Evolutionary conservation across 2,888 invertebrate species (phyloP).

Genomic region (Cynaeus angustus): DNA sequence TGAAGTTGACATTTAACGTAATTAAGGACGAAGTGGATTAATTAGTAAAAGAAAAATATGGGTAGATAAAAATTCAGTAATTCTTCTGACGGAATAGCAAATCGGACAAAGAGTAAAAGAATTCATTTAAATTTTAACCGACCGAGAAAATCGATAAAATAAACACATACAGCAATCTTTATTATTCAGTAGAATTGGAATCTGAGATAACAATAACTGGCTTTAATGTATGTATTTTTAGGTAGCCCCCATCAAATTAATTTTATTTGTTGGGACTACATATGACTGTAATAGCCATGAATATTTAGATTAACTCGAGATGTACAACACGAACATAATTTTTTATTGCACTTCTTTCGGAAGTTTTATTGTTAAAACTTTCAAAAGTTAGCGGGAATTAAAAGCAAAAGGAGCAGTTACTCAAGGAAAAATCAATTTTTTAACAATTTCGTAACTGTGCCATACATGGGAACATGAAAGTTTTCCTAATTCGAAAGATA

Average conservation of each 20-base stretch:
- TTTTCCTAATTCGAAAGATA: too few relatives aligned
- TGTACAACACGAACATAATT: constrained; percentile 15
- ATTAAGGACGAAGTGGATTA: constrained; percentile 33
- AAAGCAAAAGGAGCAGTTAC: too few relatives aligned
- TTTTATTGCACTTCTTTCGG: constrained; percentile 33
- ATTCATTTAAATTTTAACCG: constrained; percentile 1
- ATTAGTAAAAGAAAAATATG: constrained; percentile 33
- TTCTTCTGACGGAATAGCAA: constrained; percentile 1
- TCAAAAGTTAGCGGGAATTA: too few relatives aligned
- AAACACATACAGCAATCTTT: not conserved
- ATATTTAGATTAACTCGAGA: not conserved
- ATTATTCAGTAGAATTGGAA: too few relatives aligned
- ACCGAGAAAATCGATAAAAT: not conserved
- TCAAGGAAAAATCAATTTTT: too few relatives aligned
- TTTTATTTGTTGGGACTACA: too few relatives aligned
- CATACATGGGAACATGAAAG: too few relatives aligned
- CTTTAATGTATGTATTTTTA: too few relatives aligned
- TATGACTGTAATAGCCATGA: not conserved
- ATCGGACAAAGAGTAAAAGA: constrained; percentile 9
- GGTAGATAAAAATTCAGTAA: constrained; percentile 6
- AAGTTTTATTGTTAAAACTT: constrained; percentile 28
- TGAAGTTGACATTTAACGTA: constrained; percentile 34
- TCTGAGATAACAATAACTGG: too few relatives aligned
- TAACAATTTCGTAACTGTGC: too few relatives aligned
- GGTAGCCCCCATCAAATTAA: too few relatives aligned